These are phyloP conservation scores for Sinhomidia bicolor DNA, from an alignment of 2,888 invertebrate genomes.

Conservation along the genomic window DNA sequence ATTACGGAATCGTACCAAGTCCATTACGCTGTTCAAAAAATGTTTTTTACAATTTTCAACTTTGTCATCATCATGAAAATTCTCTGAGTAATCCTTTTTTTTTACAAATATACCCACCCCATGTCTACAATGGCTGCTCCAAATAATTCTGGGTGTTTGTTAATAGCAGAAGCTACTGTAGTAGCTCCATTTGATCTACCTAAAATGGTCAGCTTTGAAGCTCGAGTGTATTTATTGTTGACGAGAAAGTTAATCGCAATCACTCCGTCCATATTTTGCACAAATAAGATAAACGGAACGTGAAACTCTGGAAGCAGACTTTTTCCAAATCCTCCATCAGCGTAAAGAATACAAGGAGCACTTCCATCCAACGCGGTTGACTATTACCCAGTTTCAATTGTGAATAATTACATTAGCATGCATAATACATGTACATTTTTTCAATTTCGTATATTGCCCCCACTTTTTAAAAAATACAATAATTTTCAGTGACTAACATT, in stretches of 20 bases:
- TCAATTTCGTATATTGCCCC: no score
- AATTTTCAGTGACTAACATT: slow-evolving; percentile 83
- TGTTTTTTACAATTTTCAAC: background rate
- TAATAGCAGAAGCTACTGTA: slow-evolving; percentile 95
- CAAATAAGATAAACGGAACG: slow-evolving; percentile 85
- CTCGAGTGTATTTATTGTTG: slow-evolving; percentile 88
- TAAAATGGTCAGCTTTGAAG: slow-evolving; percentile 84
- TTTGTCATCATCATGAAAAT: background rate
- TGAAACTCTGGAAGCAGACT: slow-evolving; percentile 93
- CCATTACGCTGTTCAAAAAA: slow-evolving; percentile 63
- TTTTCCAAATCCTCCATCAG: slow-evolving; percentile 98
- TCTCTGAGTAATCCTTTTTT: background rate
- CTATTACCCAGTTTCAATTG: background rate
- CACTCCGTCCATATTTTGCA: slow-evolving; percentile 91
- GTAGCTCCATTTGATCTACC: slow-evolving; percentile 98
- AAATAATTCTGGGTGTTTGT: slow-evolving; percentile 96
- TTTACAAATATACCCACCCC: slow-evolving; percentile 85
- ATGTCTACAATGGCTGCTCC: slow-evolving; percentile 96
- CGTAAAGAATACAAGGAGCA: slow-evolving; percentile 93
- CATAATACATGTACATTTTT: slow-evolving; percentile 9
- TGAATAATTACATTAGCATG: background rate
- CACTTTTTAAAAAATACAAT: background rate
- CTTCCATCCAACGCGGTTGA: slow-evolving; percentile 84
- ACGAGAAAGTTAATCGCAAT: slow-evolving; percentile 94
- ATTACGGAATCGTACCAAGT: slow-evolving; percentile 70